Evolutionary conservation across 2,797 vertebrate genomes (phyloP), one percentile per base, ranked within the genome.

Genomic region (Phrynocephalus vlangalii): DNA sequence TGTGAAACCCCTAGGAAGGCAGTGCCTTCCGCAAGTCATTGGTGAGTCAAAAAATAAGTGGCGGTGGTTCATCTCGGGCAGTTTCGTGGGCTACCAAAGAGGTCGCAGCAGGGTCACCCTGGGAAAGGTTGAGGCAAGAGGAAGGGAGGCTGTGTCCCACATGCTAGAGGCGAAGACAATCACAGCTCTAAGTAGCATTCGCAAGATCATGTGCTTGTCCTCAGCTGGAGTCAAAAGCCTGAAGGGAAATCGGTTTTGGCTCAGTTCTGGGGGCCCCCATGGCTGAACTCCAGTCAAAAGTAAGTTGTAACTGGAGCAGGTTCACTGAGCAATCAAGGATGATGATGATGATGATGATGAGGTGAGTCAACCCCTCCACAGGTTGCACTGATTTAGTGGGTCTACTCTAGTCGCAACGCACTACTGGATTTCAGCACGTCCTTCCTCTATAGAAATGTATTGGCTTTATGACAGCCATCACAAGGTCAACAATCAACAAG

Each of bases 181-280:
- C 16, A 44, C 24, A 76, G 26, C 20, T 15, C 68, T 13, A 52
- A 73, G 70, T 80, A 63, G 52, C 15, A 10, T 15, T 76, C 28
- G 8, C 38, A n/a, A 44, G 77, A 73, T 84, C 87, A 84, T 73
- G 38, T 44, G 77, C 75, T 84, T 28, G 20, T 73, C 44, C 60
- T 80, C 56, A 30, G 22, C 44, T 52, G 13, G 28, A 84, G 70
- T 38, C 68, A 79, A 73, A 88, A 3, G 3, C 76, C 56, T 28
- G 24, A n/a, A n/a, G 70, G 77, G 83, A 88, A 88, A 81, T 85
- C 56, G 15, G 77, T 79, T 84, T 72, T 68, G 56, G 33, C 38
- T 75, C 11, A 7, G 60, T 66, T 80, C 33, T 24, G 24, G 60
- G 70, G 77, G 33, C 38, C 22, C 52, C 52, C 8, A 56, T 56